phyloP scores from a whole-genome alignment of 2,113 vertebrate genomes.

The Microtus montanus region DNA sequence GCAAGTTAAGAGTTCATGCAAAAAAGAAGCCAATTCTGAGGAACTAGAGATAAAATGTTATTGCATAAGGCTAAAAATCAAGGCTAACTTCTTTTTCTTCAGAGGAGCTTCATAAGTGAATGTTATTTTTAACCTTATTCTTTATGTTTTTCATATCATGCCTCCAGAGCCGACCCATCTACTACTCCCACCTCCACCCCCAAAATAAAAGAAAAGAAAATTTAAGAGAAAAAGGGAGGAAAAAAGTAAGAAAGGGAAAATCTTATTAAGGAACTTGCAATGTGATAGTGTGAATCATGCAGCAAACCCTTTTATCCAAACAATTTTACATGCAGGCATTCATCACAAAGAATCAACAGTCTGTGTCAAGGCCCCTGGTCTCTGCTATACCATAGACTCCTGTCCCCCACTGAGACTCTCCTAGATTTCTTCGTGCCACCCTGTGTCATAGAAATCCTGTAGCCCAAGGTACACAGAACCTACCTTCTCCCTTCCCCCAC shows the following conservation, averaged over 20 bases:
- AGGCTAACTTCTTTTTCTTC: not conserved
- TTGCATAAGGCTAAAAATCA: not conserved
- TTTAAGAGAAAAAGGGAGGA: not conserved
- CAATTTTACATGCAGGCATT: not conserved
- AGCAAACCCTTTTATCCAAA: not conserved
- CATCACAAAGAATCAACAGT: not conserved
- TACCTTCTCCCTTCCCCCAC: no score
- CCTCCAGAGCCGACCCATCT: not conserved
- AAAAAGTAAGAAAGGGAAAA: not conserved
- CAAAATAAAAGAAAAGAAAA: no score
- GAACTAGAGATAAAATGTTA: fast-evolving
- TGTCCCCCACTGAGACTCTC: not conserved
- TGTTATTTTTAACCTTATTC: not conserved
- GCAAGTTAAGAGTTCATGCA: not conserved
- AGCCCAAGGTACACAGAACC: not conserved
- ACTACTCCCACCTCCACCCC: no score
- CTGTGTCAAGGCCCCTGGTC: not conserved
- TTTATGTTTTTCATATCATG: not conserved
- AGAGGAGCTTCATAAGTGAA: not conserved
- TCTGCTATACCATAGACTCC: not conserved
- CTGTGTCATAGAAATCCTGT: not conserved
- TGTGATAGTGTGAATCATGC: not conserved
- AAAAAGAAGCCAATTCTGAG: not conserved
- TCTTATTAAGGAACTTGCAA: no score
- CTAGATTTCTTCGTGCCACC: not conserved